Percentiles rank a stretch among this genome's conserved stretches.
These are phyloP conservation scores for Euglossa dilemma DNA, from an alignment of 1,140 invertebrate genomes.

Conservation along the genomic window DNA sequence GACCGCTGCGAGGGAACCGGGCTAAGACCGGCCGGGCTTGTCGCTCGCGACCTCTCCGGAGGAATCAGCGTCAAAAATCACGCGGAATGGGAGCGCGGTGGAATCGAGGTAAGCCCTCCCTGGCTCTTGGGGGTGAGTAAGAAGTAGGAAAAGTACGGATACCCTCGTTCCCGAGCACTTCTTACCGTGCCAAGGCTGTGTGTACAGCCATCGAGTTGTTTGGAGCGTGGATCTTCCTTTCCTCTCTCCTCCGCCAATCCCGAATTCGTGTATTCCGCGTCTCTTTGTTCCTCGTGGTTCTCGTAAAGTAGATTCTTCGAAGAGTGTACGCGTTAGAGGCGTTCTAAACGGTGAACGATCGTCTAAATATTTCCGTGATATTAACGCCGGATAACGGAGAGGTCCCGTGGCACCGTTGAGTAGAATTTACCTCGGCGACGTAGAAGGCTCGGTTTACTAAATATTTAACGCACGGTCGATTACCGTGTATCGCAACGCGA, in stretches of 20 bases:
- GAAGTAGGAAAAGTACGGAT: not conserved
- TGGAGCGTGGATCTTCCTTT: not conserved
- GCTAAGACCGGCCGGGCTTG: not conserved
- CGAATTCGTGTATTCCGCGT: too few relatives aligned
- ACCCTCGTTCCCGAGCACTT: too few relatives aligned
- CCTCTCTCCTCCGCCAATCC: too few relatives aligned
- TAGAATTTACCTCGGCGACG: not conserved
- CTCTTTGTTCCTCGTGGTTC: too few relatives aligned
- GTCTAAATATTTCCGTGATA: not conserved
- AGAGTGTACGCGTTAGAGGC: too few relatives aligned
- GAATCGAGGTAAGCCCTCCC: not conserved
- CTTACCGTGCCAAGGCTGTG: not conserved
- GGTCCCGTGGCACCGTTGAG: not conserved
- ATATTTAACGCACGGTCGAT: slow-evolving; percentile 33
- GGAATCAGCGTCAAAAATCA: slow-evolving; percentile 30
- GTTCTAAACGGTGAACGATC: too few relatives aligned
- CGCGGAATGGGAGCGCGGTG: not conserved
- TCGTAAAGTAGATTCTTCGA: too few relatives aligned
- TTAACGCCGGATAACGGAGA: not conserved
- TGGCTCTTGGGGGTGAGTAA: not conserved
- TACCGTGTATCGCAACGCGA: slow-evolving; percentile 13
- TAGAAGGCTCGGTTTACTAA: slow-evolving; percentile 2
- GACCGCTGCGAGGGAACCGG: not conserved
- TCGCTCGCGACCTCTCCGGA: not conserved
- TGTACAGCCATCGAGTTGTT: not conserved